These are phyloP conservation scores for Actinostola sp. DNA, from an alignment of 92 coral and sea anemone genomes.

Conservation along the genomic window DNA sequence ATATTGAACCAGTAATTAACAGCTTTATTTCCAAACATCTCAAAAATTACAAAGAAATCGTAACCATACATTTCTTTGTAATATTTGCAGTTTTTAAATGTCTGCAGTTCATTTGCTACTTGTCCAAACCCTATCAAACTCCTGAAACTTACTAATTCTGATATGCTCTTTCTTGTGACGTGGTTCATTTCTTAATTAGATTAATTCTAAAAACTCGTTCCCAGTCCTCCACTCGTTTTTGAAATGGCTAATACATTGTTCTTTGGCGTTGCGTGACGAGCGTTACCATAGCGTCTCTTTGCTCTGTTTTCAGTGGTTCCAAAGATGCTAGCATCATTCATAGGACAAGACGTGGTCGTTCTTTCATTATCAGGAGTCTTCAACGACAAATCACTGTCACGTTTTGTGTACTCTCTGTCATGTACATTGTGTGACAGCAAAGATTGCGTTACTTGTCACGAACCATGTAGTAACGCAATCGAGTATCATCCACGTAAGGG, in stretches of 20 bases:
- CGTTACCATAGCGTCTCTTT: neutral
- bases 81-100: no score
- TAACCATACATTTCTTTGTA: no score
- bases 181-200: neutral
- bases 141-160: neutral
- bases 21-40: no score
- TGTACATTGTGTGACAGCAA: conserved; percentile 22
- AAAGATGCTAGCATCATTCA: conserved; percentile 3
- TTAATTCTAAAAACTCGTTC: neutral
- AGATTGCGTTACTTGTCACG: conserved; percentile 37
- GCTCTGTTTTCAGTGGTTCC: conserved; percentile 14
- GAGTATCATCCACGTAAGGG: conserved; percentile 14
- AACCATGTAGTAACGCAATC: conserved; percentile 23
- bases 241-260: no score
- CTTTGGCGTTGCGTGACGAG: neutral
- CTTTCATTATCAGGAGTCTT: conserved; percentile 8
- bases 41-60: no score
- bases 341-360: conserved; percentile 9
- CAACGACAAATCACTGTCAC: conserved; percentile 1
- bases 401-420: conserved; percentile 19
- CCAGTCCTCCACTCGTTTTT: no score
- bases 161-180: neutral
- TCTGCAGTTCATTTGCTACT: no score
- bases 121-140: no score
- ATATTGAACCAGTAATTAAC: no score